These are phyloP conservation scores for Yponomeuta malinellus DNA, from an alignment of 2,888 invertebrate genomes.

Conservation along the genomic window DNA sequence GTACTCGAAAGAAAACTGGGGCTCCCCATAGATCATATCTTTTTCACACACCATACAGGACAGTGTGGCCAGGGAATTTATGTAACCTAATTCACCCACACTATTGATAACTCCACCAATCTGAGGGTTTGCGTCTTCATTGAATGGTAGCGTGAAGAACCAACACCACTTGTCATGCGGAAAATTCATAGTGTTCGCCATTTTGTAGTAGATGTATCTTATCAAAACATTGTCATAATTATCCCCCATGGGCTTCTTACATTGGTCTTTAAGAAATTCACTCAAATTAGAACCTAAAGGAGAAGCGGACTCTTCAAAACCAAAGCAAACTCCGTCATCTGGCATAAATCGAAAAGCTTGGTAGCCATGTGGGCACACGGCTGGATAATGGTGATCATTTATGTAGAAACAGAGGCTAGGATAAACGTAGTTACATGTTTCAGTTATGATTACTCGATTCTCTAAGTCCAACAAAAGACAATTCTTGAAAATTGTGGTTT, in stretches of 20 bases:
- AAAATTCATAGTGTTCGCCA: slow-evolving; percentile 39
- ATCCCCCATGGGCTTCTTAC: slow-evolving; percentile 45
- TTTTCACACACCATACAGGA: slow-evolving; percentile 61
- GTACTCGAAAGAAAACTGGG: slow-evolving; percentile 53
- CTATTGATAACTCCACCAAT: slow-evolving; percentile 47
- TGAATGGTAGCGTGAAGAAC: slow-evolving; percentile 30
- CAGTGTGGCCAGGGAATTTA: slow-evolving; percentile 32
- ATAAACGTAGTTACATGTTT: slow-evolving; percentile 41
- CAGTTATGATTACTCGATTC: slow-evolving; percentile 37
- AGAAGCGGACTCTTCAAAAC: slow-evolving; percentile 43
- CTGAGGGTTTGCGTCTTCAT: slow-evolving; percentile 16
- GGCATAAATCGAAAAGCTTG: slow-evolving; percentile 49
- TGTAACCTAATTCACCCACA: slow-evolving; percentile 39
- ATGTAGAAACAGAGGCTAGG: slow-evolving; percentile 60
- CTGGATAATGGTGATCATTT: slow-evolving; percentile 48
- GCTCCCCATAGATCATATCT: slow-evolving; percentile 41
- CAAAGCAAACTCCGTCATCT: slow-evolving; percentile 51
- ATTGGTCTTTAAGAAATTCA: slow-evolving; percentile 39
- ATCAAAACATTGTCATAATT: slow-evolving; percentile 32
- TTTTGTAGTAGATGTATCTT: slow-evolving; percentile 50
- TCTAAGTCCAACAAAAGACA: slow-evolving; percentile 52
- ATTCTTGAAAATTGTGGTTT: slow-evolving; percentile 38
- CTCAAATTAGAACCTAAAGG: slow-evolving; percentile 37
- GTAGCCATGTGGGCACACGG: slow-evolving; percentile 55
- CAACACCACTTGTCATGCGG: slow-evolving; percentile 50